Base-by-base conservation (phyloP, 1,140 invertebrate species). In the Phthorimaea operculella region DNA sequence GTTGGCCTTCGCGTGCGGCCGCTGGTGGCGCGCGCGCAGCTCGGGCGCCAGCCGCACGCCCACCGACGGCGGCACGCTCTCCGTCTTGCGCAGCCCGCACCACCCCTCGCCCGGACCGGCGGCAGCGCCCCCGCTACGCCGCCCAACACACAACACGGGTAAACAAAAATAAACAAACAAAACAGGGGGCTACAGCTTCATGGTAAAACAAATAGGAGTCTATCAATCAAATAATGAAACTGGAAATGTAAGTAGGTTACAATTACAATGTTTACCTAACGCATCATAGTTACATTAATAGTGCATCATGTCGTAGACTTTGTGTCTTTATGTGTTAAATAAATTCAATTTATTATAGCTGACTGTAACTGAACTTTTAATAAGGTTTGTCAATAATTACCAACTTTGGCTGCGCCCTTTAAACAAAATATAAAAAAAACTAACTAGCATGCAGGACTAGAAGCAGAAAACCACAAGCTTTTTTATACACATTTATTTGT, bases 1-100 rank as follows among this genome's bases (percentile, higher is more conserved):
- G 79, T 87, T 90, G 69, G 87, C 89, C 82, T 91, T 91, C 48
- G 72, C 74, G 87, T 89, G 64, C 70, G 88, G 75, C 66, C 89
- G 57, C 83, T 62, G 87, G 72, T 61, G 80, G 63, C 63, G 86
- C 66, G 60, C 52, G 66, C 79, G 60, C 62, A 70, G 61, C 67
- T 86, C 69, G 62, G 70, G 64, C 66, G 71, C 68, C 69, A 86
- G 60, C 62, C 80, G 58, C 67, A 77, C 62, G 70, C 82, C 64
- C 76, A 86, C 36, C 62, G 84, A 68, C 66, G 74, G 58, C 66
- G 79, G 74, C 53, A 85, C 72, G 61, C 76, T 79, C 79, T 86
- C 73, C 56, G 76, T 80, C 66, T 80, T 72, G 57, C 73, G 76
- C 48, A 74, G 76, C 59, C 63, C 74, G 68, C 69, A 76, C 74